Evolutionary conservation across 2,797 vertebrate genomes (phyloP).

Genomic region (Acridotheres tristis): DNA sequence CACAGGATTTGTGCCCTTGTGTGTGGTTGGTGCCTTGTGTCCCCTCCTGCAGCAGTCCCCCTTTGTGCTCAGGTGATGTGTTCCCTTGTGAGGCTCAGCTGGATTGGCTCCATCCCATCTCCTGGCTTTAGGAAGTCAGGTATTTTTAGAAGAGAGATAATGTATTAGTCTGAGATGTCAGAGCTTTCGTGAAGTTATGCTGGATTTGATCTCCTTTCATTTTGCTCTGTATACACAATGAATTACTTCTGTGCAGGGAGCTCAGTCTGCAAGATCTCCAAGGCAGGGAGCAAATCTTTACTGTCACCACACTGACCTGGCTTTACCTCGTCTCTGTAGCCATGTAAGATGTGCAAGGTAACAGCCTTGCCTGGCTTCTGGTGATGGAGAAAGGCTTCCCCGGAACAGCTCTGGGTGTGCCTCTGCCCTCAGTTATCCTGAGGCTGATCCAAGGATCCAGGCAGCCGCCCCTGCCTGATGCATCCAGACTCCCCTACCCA

Average conservation of each 20-base stretch:
- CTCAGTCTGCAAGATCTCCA: background rate
- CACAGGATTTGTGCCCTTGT: fast-evolving
- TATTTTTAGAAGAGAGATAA: slow-evolving; percentile 7
- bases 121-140: background rate
- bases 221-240: background rate
- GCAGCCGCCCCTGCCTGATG: background rate
- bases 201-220: slow-evolving; percentile 12
- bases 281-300: background rate
- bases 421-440: fast-evolving
- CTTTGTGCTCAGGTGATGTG: background rate
- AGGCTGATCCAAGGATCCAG: fast-evolving
- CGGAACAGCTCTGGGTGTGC: fast-evolving
- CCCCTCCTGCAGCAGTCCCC: background rate
- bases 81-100: background rate
- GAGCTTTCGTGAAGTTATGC: background rate
- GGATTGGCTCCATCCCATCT: background rate
- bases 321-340: background rate
- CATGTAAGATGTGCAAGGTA: fast-evolving
- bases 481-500: background rate
- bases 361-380: background rate
- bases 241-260: background rate
- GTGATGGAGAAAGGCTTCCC: background rate
- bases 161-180: background rate
- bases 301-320: background rate
- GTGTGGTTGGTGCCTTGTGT: fast-evolving